Conservation (phyloP, 1,140 invertebrate genomes). For the Drosophila pruinosa region DNA sequence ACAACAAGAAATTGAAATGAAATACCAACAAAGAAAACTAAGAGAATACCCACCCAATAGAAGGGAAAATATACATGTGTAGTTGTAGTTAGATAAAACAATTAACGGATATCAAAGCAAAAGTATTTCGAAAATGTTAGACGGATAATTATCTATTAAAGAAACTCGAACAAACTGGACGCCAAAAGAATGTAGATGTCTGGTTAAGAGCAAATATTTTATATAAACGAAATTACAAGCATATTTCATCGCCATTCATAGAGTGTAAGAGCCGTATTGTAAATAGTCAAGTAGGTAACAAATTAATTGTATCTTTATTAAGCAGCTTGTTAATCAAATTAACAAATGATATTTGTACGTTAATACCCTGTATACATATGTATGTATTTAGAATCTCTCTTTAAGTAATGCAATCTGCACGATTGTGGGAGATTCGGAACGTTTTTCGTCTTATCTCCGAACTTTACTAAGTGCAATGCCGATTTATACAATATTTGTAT, state of each 20-base stretch:
- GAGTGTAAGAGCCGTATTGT: constrained; percentile 19
- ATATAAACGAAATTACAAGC: constrained; percentile 16
- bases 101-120: constrained; percentile 1
- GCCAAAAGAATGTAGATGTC: constrained; percentile 19
- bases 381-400: not conserved
- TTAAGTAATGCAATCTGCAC: not conserved
- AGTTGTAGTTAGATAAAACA: not conserved
- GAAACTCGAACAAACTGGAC: constrained; percentile 39
- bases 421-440: not conserved
- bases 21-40: too few relatives aligned
- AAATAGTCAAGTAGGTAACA: constrained; percentile 13
- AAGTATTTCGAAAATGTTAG: constrained; percentile 52
- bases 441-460: not conserved
- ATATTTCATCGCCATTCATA: constrained; percentile 45
- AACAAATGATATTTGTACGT: constrained; percentile 5
- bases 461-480: constrained; percentile 59
- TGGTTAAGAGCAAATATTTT: not conserved
- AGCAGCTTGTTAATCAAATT: constrained; percentile 26
- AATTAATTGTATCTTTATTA: not conserved
- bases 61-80: not conserved
- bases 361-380: not conserved
- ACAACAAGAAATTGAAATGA: too few relatives aligned
- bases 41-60: not conserved
- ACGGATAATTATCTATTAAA: constrained; percentile 5
- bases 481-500: constrained; percentile 73